Conservation (phyloP, 2,888 invertebrate species). For the Incurvaria masculella region DNA sequence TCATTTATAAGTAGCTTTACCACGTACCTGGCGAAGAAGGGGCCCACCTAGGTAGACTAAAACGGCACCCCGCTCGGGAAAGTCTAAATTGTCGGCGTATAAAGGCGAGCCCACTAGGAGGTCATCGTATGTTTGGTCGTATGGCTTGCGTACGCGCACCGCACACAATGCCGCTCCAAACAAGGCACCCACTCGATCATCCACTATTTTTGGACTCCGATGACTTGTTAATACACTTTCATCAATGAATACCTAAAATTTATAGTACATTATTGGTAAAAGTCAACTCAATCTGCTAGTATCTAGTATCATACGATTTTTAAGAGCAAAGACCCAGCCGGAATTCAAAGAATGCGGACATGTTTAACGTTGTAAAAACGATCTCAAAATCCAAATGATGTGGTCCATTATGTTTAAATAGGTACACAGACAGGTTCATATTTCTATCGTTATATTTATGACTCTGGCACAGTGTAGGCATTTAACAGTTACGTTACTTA, state of each 20-base stretch:
- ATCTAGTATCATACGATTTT: neutral
- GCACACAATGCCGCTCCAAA: constrained; percentile 57
- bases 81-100: constrained; percentile 19
- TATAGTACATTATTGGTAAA: neutral
- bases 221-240: no score
- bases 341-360: no score
- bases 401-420: neutral
- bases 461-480: no score
- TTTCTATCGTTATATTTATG: neutral
- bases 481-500: no score
- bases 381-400: neutral
- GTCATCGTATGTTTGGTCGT: constrained; percentile 46
- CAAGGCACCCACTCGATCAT: constrained; percentile 48
- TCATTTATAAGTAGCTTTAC: no score
- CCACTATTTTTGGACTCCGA: no score
- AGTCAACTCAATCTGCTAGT: neutral
- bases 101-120: constrained; percentile 61
- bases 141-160: constrained; percentile 41
- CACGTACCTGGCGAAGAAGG: no score
- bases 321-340: no score
- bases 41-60: constrained; percentile 37
- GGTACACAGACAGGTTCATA: neutral
- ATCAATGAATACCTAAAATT: constrained; percentile 3
- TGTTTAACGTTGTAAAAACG: no score
- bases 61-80: constrained; percentile 38